phyloP scores from a whole-genome alignment of 2,797 vertebrate species.

The Hippopotamyrus pictus region DNA sequence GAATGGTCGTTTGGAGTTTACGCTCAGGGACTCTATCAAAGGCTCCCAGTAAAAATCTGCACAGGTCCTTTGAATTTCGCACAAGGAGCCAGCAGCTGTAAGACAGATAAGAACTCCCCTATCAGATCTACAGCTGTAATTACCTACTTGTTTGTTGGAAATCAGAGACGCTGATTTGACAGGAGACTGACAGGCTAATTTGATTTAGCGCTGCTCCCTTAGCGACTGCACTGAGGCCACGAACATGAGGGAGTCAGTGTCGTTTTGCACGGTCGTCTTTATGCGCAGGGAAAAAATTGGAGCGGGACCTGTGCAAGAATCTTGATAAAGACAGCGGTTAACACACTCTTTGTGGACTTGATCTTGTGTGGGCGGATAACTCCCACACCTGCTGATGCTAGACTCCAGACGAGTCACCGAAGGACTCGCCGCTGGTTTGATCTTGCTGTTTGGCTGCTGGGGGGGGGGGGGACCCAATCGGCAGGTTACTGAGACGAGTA shows the following conservation, averaged over 20 bases:
- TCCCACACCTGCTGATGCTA: background rate
- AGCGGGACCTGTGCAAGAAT: background rate
- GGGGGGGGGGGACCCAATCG: background rate
- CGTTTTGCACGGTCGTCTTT: background rate
- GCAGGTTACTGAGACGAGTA: background rate
- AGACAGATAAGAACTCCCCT: background rate
- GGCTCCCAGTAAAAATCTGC: background rate
- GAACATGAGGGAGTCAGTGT: background rate
- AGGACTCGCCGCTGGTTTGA: background rate
- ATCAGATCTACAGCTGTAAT: conserved; percentile 10
- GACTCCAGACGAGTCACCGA: background rate
- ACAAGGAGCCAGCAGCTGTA: background rate
- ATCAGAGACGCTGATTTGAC: background rate
- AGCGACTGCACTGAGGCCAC: background rate
- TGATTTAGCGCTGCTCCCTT: background rate
- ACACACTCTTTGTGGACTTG: background rate
- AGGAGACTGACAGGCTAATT: conserved; percentile 2
- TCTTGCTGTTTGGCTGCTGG: background rate
- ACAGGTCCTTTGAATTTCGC: background rate
- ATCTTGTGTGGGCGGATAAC: background rate
- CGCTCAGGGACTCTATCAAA: background rate
- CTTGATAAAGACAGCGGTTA: background rate
- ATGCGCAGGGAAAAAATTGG: background rate
- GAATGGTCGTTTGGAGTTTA: background rate
- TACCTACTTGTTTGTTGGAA: conserved; percentile 5